Evolutionary conservation across 23 tunicate genomes (phyloP).

Genomic region (Trididemnum nubilum): DNA sequence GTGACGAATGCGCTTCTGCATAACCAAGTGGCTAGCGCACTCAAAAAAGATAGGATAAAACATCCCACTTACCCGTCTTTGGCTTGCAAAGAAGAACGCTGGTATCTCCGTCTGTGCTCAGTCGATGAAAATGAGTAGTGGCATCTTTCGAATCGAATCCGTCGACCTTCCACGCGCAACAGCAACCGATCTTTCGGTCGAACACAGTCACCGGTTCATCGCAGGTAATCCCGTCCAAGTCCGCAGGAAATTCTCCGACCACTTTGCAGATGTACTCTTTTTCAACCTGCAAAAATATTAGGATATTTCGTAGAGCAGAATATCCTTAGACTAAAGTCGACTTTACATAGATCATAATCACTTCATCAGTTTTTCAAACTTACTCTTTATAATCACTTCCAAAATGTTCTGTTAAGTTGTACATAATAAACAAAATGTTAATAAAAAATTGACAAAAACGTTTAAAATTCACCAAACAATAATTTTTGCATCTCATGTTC

Average conservation of each 20-base stretch:
- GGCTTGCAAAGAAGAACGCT: conserved; percentile 83
- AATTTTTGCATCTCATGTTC: too few relatives aligned
- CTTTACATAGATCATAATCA: background rate
- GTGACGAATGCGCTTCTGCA: too few relatives aligned
- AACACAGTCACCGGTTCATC: conserved; percentile 56
- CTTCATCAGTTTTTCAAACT: background rate
- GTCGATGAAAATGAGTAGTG: conserved; percentile 42
- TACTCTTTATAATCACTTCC: too few relatives aligned
- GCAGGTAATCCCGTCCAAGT: conserved; percentile 25
- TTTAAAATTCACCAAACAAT: too few relatives aligned
- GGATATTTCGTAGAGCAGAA: too few relatives aligned
- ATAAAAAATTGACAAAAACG: too few relatives aligned
- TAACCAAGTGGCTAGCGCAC: too few relatives aligned
- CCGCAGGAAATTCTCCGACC: conserved; percentile 85
- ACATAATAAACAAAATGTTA: too few relatives aligned
- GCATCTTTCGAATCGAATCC: conserved; percentile 63
- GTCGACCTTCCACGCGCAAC: conserved; percentile 55
- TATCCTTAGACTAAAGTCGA: background rate
- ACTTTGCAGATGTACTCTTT: conserved; percentile 94
- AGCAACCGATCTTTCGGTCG: conserved; percentile 54
- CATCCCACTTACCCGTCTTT: conserved; percentile 85
- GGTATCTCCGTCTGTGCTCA: conserved; percentile 57
- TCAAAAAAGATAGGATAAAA: too few relatives aligned
- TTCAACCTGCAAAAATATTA: conserved; percentile 66
- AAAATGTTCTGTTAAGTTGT: too few relatives aligned